Percentiles rank a stretch among this genome's conserved stretches.
phyloP scores from a whole-genome alignment of 2,113 vertebrate species.

The Cephalophus harveyi region DNA sequence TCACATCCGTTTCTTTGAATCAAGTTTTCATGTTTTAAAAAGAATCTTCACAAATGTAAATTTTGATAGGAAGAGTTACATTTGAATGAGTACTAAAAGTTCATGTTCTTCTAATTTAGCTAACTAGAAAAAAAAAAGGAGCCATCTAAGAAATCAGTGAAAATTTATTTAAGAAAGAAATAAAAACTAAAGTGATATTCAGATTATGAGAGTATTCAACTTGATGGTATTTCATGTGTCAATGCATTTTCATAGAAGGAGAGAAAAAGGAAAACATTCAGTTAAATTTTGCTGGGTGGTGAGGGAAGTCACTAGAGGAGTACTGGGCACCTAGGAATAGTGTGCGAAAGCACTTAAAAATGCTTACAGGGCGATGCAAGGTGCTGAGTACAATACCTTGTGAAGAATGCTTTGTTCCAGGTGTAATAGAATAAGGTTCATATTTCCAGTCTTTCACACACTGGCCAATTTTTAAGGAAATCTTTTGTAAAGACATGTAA shows the following conservation, averaged over 20 bases:
- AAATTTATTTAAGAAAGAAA: background rate
- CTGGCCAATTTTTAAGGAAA: background rate
- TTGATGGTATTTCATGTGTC: background rate
- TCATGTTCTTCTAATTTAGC: background rate
- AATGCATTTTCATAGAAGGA: background rate
- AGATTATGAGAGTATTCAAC: background rate
- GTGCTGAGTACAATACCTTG: background rate
- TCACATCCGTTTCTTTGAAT: background rate
- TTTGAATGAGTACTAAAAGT: background rate
- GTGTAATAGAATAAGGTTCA: background rate
- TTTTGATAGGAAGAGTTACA: background rate
- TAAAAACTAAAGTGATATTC: background rate
- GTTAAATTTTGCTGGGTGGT: background rate
- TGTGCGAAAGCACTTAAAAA: background rate
- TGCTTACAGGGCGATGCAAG: background rate
- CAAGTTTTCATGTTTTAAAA: background rate
- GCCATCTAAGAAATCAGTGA: background rate
- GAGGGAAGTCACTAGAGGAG: background rate
- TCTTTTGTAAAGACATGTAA: background rate
- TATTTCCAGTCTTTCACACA: background rate
- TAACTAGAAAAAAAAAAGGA: background rate
- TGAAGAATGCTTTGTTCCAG: background rate
- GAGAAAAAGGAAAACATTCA: background rate
- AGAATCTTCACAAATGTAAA: background rate
- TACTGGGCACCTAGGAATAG: background rate